phyloP scores from a whole-genome alignment of 2,888 invertebrate genomes.

The Diarsia mendica region DNA sequence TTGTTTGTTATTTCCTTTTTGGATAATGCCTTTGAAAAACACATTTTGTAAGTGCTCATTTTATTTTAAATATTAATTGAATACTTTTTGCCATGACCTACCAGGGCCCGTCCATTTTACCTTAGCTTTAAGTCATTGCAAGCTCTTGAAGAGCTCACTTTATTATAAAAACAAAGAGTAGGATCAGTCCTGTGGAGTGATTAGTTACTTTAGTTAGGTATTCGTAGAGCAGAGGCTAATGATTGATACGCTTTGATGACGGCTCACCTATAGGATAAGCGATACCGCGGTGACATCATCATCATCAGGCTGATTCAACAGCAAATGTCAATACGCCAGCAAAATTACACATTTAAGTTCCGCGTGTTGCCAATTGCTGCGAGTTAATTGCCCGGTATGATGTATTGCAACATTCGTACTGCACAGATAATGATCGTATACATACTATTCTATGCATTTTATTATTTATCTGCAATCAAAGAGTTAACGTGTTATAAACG shows the following conservation, averaged over 20 bases:
- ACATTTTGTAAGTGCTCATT: neutral
- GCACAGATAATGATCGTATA: slow-evolving; percentile 63
- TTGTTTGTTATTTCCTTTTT: neutral
- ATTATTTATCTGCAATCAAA: slow-evolving; percentile 66
- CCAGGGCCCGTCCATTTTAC: neutral
- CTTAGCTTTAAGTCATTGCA: neutral
- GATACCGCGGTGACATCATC: slow-evolving; percentile 74
- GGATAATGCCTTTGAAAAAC: neutral
- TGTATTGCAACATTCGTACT: slow-evolving; percentile 58
- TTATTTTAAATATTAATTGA: neutral
- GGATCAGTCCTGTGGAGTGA: slow-evolving; percentile 8
- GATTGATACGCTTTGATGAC: slow-evolving; percentile 56
- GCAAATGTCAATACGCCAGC: slow-evolving; percentile 73
- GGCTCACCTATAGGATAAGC: slow-evolving; percentile 70
- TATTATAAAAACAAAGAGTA: neutral
- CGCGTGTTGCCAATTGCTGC: slow-evolving; percentile 71
- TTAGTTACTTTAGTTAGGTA: slow-evolving; percentile 6
- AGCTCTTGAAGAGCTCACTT: neutral
- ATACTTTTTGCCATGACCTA: neutral
- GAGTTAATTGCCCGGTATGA: slow-evolving; percentile 62
- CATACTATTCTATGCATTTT: slow-evolving; percentile 64
- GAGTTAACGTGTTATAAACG: slow-evolving; percentile 62
- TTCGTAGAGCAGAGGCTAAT: slow-evolving; percentile 15
- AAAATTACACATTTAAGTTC: slow-evolving; percentile 71
- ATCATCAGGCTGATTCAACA: slow-evolving; percentile 73